Evolutionary conservation across 2,888 invertebrate species (phyloP), one percentile per base, ranked within the genome.

Genomic region (Mycalesis mineus): DNA sequence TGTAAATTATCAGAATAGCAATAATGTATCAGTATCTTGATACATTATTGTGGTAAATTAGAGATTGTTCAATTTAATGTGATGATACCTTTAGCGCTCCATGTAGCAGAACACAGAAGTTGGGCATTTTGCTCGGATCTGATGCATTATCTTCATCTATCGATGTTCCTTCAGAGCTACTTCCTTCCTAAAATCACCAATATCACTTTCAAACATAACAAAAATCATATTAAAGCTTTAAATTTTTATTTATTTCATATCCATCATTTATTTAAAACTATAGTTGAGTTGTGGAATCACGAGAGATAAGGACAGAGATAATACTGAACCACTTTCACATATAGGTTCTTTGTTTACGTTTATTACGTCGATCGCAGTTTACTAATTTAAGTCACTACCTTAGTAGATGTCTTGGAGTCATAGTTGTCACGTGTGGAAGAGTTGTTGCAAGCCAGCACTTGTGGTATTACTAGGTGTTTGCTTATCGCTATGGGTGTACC

Each of bases 401-500:
- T 88, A 22, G 83, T 84, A 7, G 84, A 83, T 54, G 82, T 86
- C 71, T 85, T 85, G 2, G 87, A 80, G 55, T 75, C 82, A 67
- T 80, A 84, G 63, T 76, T 82, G 77, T 93, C 84, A 69, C 88
- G 82, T 62, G 83, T 80, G 53, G 86, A 40, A 9, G 84, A 76
- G 68, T 83, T 88, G 6, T 80, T 74, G 2, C 77, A 75, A 5
- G 74, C 57, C 72, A 87, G 91, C 17, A 92, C 87, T 64, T 93
- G 92, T 0, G 98, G 97, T 65, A 98, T 91, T 7, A 98, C 93
- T 61, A 98, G 90, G 82, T 98, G 98, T 39, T 97, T 92, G 61
- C 97, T 97, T 61, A 97, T 91, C 2, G 96, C 95, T 74, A 97
- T 96, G 2, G 98, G 98, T 58, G 97, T 98, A 33, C 95, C 95